Evolutionary conservation across 2,797 vertebrate species (phyloP).

Genomic region (Channa striata): DNA sequence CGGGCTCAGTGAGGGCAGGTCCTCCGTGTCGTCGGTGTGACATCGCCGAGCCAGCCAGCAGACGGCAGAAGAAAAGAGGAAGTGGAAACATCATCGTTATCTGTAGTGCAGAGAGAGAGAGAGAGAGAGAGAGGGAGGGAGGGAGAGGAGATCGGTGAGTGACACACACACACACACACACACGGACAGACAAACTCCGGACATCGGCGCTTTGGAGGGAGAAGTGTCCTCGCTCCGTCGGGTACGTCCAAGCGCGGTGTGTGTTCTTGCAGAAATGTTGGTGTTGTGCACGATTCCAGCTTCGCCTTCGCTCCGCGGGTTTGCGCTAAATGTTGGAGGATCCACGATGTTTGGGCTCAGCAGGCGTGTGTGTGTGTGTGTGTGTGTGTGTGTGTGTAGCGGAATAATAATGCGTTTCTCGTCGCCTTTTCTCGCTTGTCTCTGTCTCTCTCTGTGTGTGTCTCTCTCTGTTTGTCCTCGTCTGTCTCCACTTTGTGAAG

Average conservation of each 20-base stretch:
- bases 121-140: constrained; percentile 38
- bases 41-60: constrained; percentile 74
- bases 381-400: constrained; percentile 28
- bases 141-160: constrained; percentile 42
- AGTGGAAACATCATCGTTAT: constrained; percentile 85
- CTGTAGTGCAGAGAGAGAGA: constrained; percentile 54
- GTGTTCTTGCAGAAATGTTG: not conserved
- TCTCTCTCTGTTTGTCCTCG: not conserved
- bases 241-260: constrained; percentile 71
- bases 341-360: constrained; percentile 30
- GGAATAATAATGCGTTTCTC: not conserved
- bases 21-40: constrained; percentile 38
- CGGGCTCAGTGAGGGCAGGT: constrained; percentile 9
- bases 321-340: constrained; percentile 22
- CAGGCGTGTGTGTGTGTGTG: constrained; percentile 20
- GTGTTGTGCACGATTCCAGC: not conserved
- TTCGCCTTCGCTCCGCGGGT: constrained; percentile 23
- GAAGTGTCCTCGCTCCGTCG: constrained; percentile 75
- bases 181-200: constrained; percentile 68
- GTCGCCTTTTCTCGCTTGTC: not conserved
- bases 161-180: constrained; percentile 46
- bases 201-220: constrained; percentile 69
- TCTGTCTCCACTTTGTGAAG: constrained; percentile 44
- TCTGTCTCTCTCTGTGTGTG: not conserved
- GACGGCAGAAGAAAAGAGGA: constrained; percentile 85